A percentile compares a stretch with the other conserved stretches of the same genome.
phyloP scores from a whole-genome alignment of 1,140 invertebrate species.

The Metaphire vulgaris region DNA sequence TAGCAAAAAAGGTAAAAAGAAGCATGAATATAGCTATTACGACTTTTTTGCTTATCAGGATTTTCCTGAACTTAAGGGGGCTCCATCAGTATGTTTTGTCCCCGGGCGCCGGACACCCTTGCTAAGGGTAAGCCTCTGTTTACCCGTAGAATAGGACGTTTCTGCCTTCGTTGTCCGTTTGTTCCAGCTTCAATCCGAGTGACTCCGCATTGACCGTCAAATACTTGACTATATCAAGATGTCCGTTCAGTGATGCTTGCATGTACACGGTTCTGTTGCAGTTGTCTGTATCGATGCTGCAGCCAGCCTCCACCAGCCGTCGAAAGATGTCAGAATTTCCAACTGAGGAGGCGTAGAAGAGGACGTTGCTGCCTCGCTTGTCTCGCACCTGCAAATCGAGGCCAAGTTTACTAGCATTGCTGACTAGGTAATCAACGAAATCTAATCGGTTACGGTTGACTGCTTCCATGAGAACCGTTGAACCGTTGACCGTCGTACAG shows the following conservation, averaged over 20 bases:
- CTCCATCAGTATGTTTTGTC: no score
- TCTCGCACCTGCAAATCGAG: conserved; percentile 17
- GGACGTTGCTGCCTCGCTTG: conserved; percentile 28
- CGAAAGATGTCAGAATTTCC: conserved; percentile 16
- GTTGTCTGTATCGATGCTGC: conserved; percentile 7
- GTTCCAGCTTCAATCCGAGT: conserved; percentile 19
- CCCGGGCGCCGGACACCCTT: no score
- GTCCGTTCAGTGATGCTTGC: conserved; percentile 24
- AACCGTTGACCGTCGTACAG: conserved; percentile 11
- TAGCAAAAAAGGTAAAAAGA: no score
- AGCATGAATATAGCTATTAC: no score
- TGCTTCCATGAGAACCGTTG: conserved; percentile 24
- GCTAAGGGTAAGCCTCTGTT: no score
- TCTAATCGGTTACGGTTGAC: conserved; percentile 18
- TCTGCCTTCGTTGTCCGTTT: conserved; percentile 23
- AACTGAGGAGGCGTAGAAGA: conserved; percentile 27
- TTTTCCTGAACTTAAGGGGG: no score
- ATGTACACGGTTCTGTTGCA: conserved; percentile 27
- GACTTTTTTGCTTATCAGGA: no score
- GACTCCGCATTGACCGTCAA: conserved; percentile 5
- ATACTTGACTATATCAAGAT: conserved; percentile 28
- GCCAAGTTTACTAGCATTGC: neutral
- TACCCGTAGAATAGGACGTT: conserved; percentile 29
- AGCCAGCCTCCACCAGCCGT: conserved; percentile 21
- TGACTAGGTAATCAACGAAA: conserved; percentile 22